phyloP scores from a whole-genome alignment of 2,797 vertebrate genomes.

The Melanotaenia parkinsoni region DNA sequence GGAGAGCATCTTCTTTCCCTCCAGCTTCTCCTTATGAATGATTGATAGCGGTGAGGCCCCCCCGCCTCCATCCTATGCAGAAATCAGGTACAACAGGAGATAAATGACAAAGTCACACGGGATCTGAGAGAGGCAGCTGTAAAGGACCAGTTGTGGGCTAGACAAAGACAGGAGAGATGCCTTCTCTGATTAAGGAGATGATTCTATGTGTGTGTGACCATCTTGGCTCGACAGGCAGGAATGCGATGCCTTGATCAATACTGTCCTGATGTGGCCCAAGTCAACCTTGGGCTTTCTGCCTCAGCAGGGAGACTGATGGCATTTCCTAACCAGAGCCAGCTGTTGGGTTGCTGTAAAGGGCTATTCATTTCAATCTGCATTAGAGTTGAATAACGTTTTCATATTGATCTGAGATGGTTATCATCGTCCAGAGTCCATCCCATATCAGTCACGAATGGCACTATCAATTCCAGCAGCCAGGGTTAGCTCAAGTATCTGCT shows the following conservation, averaged over 20 bases:
- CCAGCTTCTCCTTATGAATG: conserved; percentile 55
- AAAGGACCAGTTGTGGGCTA: conserved; percentile 15
- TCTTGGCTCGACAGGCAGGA: conserved; percentile 43
- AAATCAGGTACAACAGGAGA: conserved; percentile 27
- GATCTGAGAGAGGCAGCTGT: conserved; percentile 14
- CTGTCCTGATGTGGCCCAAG: conserved; percentile 53
- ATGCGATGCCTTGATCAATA: conserved; percentile 51
- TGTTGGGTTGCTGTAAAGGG: conserved; percentile 44
- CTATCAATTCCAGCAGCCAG: conserved; percentile 32
- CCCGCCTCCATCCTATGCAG: conserved; percentile 7
- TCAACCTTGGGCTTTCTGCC: conserved; percentile 19
- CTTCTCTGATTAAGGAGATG: conserved; percentile 50
- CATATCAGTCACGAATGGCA: conserved; percentile 41
- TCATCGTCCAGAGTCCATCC: conserved; percentile 47
- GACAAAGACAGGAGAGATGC: conserved; percentile 32
- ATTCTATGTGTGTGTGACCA: conserved; percentile 18
- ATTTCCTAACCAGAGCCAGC: conserved; percentile 39
- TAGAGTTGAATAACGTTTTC: conserved; percentile 53
- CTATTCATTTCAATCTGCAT: conserved; percentile 61
- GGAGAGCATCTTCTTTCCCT: conserved; percentile 18
- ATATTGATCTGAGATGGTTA: conserved; percentile 57
- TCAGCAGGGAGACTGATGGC: conserved; percentile 39
- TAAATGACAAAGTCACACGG: conserved; percentile 31
- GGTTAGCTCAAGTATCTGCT: conserved; percentile 15
- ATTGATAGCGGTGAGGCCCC: conserved; percentile 47